phyloP scores from a whole-genome alignment of 2,888 invertebrate species.

The Drosophila monieri region DNA sequence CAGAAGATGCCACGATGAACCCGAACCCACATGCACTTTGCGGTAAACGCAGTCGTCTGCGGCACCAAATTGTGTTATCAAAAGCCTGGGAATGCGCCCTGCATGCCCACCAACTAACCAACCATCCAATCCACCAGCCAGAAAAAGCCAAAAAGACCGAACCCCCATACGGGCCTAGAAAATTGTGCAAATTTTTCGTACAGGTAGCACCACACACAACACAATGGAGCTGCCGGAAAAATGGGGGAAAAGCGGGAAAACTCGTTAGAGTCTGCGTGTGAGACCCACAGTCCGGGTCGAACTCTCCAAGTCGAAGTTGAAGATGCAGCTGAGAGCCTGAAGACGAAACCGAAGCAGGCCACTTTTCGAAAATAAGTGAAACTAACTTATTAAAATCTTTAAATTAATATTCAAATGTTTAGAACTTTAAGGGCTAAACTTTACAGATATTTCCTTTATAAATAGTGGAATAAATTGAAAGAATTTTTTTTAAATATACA shows the following conservation, averaged over 20 bases:
- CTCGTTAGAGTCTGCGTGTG: constrained; percentile 76
- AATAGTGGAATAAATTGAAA: background rate
- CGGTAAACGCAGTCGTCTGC: constrained; percentile 67
- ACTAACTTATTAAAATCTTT: background rate
- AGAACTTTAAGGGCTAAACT: no score
- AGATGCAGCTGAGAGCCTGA: constrained; percentile 9
- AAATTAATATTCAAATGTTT: background rate
- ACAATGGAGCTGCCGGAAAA: constrained; percentile 15
- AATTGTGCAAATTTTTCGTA: constrained; percentile 57
- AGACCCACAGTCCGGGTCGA: constrained; percentile 35
- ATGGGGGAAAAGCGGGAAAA: constrained; percentile 53
- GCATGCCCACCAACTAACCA: constrained; percentile 40
- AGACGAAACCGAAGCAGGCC: constrained; percentile 19
- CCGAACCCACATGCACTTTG: constrained; percentile 77
- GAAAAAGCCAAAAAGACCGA: constrained; percentile 13
- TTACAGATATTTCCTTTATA: no score
- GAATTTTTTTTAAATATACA: background rate
- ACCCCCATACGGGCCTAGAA: constrained; percentile 63
- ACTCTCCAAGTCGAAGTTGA: constrained; percentile 23
- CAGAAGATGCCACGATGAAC: constrained; percentile 65
- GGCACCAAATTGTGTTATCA: constrained; percentile 76
- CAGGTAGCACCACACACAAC: constrained; percentile 63
- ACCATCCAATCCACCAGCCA: constrained; percentile 11
- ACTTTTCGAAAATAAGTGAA: constrained; percentile 7
- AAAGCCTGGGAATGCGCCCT: constrained; percentile 76